These are phyloP conservation scores for Hippocampus guttulatus DNA, from an alignment of 2,113 vertebrate species.

Conservation along the genomic window DNA sequence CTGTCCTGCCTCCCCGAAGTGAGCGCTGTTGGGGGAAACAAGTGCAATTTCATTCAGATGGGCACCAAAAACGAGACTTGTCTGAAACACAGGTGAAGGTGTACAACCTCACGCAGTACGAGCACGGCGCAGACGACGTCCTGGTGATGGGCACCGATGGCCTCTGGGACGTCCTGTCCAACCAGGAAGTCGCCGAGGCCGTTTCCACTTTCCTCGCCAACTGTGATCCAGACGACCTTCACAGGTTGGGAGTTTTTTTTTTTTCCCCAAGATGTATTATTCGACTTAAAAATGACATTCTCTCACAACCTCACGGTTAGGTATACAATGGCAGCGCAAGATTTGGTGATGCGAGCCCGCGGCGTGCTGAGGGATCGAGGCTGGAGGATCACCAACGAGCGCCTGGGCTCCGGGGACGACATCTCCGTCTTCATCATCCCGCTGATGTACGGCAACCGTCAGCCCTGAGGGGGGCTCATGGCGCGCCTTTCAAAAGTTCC, in stretches of 20 bases:
- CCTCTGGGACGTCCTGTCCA: conserved; percentile 95
- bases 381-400: conserved; percentile 94
- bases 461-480: conserved; percentile 60
- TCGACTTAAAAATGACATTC: no score
- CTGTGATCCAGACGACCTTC: conserved; percentile 92
- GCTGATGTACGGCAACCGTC: conserved; percentile 85
- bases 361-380: conserved; percentile 92
- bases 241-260: conserved; percentile 71
- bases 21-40: background rate
- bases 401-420: conserved; percentile 93
- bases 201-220: conserved; percentile 88
- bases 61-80: background rate
- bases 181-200: conserved; percentile 94
- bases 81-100: conserved; percentile 80
- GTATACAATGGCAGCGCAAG: conserved; percentile 94
- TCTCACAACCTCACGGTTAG: conserved; percentile 55
- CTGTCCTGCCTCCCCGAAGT: conserved; percentile 95
- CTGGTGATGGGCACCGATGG: conserved; percentile 93
- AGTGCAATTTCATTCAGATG: background rate
- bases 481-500: background rate
- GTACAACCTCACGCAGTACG: conserved; percentile 82
- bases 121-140: conserved; percentile 89
- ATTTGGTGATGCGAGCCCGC: conserved; percentile 93
- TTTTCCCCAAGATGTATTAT: background rate
- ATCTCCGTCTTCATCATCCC: conserved; percentile 97